Evolutionary conservation across 2,797 vertebrate species (phyloP), one percentile per base, ranked within the genome.

Genomic region (Pitangus sulphuratus): DNA sequence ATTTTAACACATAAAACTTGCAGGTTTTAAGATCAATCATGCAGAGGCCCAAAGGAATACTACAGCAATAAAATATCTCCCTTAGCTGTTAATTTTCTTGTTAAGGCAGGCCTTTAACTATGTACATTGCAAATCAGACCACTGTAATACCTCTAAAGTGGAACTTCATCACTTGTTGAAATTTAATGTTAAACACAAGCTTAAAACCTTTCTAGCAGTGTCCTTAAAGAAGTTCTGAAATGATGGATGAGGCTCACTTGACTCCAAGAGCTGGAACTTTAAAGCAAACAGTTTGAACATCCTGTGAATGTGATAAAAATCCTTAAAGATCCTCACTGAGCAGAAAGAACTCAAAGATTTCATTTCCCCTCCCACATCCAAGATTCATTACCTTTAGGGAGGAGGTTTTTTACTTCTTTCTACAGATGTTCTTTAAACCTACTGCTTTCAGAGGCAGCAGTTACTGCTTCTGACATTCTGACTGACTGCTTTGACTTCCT

Each of bases 21-120:
- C 15, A 37, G 26, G 39, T 39, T 91, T 91, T 84, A 78, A 81
- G 58, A 86, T 84, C 42, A 78, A 12, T 95, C 72, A 86, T 37
- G 24, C 11, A 44, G 72, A 61, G 15, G 20, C 45, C 53, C 66
- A 61, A 47, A 86, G 54, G 77, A 93, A 79, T 40, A 86, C 18
- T 1, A 0, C 33, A 79, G 54, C 42, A 88, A 82, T 88, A 76
- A 95, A 84, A 20, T 54, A 81, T 61, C 39, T 84, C 58, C 28
- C 20, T 44, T 79, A n/a, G 61, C 40, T 91, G 61, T 82, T 93
- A 86, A 83, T 75, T 80, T 91, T 87, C 75, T 76, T 70, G 70
- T 89, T 62, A 94, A 84, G 57, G 42, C 30, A 78, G 50, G 39
- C 42, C 68, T 93, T 95, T 85, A 80, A 58, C 71, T 62, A 58